phyloP scores from a whole-genome alignment of 2,888 invertebrate species.

The Ornithoptera priamus region DNA sequence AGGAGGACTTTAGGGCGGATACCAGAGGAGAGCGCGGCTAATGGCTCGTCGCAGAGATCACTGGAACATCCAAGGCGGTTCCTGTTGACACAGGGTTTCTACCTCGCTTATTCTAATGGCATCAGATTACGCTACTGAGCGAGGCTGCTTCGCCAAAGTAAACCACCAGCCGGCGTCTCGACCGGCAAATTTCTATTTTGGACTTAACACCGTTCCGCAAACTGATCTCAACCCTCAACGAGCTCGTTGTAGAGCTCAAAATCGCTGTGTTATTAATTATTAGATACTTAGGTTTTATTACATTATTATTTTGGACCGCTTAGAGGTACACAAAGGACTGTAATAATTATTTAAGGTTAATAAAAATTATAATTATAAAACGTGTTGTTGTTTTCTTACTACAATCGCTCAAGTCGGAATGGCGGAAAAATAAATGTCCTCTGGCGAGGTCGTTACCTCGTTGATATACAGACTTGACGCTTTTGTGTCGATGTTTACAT shows the following conservation, averaged over 20 bases:
- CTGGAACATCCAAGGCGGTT: slow-evolving; percentile 71
- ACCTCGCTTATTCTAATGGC: slow-evolving; percentile 54
- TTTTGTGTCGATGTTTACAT: slow-evolving; percentile 60
- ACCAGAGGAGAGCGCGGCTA: slow-evolving; percentile 62
- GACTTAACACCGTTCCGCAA: slow-evolving; percentile 67
- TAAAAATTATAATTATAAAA: slow-evolving; percentile 48
- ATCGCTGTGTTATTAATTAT: slow-evolving; percentile 75
- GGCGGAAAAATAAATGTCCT: slow-evolving; percentile 36
- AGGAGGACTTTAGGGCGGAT: slow-evolving; percentile 71
- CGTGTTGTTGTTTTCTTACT: slow-evolving; percentile 46
- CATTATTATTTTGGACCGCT: slow-evolving; percentile 56
- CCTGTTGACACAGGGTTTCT: slow-evolving; percentile 62
- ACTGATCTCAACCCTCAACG: slow-evolving; percentile 69
- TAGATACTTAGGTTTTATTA: slow-evolving; percentile 71
- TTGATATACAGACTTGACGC: slow-evolving; percentile 28
- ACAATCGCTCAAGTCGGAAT: slow-evolving; percentile 24
- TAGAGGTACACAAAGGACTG: slow-evolving; percentile 61
- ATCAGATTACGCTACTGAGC: slow-evolving; percentile 45
- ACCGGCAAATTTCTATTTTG: slow-evolving; percentile 47
- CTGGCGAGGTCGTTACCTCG: slow-evolving; percentile 36
- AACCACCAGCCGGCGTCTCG: slow-evolving; percentile 35
- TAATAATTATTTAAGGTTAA: slow-evolving; percentile 70
- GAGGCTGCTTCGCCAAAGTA: slow-evolving; percentile 46
- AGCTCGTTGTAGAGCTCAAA: slow-evolving; percentile 74
- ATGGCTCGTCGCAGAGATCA: slow-evolving; percentile 65